Percentiles rank a stretch among this genome's conserved stretches.
These are phyloP conservation scores for Drosophila neonasuta DNA, from an alignment of 2,888 invertebrate species.

Conservation along the genomic window DNA sequence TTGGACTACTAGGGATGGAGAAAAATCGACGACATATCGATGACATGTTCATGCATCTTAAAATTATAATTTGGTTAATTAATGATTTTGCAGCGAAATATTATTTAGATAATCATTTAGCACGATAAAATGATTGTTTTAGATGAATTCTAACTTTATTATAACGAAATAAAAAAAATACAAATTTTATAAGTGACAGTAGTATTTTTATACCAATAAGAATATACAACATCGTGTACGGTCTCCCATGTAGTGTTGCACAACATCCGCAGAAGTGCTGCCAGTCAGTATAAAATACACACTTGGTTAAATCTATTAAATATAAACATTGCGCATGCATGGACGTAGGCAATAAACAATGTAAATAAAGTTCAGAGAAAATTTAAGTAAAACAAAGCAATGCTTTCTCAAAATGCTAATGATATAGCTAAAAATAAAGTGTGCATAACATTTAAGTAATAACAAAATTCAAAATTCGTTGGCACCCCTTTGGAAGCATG, in stretches of 20 bases:
- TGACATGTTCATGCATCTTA: too few species aligned
- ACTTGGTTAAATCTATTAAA: constrained; percentile 22
- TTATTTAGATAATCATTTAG: too few species aligned
- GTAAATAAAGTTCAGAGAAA: not conserved
- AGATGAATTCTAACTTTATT: too few species aligned
- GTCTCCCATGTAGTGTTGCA: constrained; percentile 5
- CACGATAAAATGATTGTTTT: too few species aligned
- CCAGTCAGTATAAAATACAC: not conserved
- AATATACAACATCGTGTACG: too few species aligned
- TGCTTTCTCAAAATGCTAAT: not conserved
- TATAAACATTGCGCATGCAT: constrained; percentile 5
- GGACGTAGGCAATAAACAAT: constrained; percentile 19
- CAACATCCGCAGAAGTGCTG: not conserved
- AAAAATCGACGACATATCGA: not conserved
- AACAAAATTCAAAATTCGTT: constrained; percentile 3
- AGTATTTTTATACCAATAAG: too few species aligned
- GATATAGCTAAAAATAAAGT: not conserved
- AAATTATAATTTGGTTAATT: too few species aligned
- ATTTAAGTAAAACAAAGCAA: not conserved
- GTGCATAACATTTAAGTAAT: not conserved
- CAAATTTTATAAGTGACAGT: too few species aligned
- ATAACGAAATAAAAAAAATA: too few species aligned
- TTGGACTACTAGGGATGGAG: too few species aligned
- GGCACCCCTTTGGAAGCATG: constrained; percentile 3
- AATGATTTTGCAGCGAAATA: not conserved